phyloP scores from a whole-genome alignment of 2,888 invertebrate species.

The Perdita meconis region DNA sequence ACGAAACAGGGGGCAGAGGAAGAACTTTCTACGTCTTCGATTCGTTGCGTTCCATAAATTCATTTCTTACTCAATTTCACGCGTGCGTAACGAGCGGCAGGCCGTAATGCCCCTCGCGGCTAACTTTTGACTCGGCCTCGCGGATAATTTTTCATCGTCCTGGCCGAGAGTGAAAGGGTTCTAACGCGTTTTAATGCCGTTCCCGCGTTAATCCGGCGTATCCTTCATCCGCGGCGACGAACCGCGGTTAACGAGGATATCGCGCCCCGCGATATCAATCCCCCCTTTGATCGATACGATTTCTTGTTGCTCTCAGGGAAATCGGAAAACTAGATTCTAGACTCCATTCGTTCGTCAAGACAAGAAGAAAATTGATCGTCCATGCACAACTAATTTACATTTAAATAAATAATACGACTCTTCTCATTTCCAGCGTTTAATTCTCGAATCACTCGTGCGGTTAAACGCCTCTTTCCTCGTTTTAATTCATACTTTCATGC shows the following conservation, averaged over 20 bases:
- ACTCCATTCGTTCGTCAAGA: too few species aligned
- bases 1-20: background rate
- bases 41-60: conserved; percentile 51
- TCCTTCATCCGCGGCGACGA: background rate
- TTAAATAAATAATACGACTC: too few species aligned
- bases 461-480: background rate
- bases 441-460: background rate
- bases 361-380: too few species aligned
- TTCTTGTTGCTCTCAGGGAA: background rate
- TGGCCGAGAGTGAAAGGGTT: conserved; percentile 42
- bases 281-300: background rate
- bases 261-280: conserved; percentile 6
- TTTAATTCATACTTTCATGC: conserved; percentile 3
- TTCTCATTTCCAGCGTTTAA: background rate
- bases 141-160: conserved; percentile 34
- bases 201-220: conserved; percentile 15
- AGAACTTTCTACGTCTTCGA: conserved; percentile 44
- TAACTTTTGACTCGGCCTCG: conserved; percentile 31
- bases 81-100: conserved; percentile 47
- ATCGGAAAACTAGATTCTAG: background rate
- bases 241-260: conserved; percentile 9
- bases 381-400: too few species aligned
- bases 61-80: conserved; percentile 51
- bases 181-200: conserved; percentile 36
- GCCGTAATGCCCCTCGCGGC: conserved; percentile 40